Evolutionary conservation across 2,113 vertebrate species (phyloP), one percentile per base, ranked within the genome.

Genomic region (Pelecanoides urinatrix): DNA sequence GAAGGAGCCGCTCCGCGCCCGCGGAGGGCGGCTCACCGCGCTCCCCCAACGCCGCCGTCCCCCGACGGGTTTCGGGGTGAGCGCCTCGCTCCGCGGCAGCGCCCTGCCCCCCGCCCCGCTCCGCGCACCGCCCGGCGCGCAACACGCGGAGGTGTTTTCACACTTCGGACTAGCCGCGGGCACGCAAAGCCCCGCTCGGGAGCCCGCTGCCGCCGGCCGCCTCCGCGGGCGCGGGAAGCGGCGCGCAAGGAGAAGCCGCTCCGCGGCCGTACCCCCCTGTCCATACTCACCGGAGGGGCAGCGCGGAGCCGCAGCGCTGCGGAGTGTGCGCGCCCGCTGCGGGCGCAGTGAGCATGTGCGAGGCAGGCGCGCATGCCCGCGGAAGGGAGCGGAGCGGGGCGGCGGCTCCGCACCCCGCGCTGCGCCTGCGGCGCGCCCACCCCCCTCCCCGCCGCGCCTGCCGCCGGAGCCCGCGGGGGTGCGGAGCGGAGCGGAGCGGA

Each of bases 271-370:
- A 3, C 3, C 26, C 63, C 52, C 22, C n/a, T 4, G 23, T 14
- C 96, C 96, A 40, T 94, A 97, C 98, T 97, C 94, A 67, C 95
- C 94, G 70, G 34, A 45, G 56, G 68, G 26, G 74, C 85, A 87
- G 72, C 92, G 62, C 91, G 58, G 68, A 49, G 52, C 30, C n/a
- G 68, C 82, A 83, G 74, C 82, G 67, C 85, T 71, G 82, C 86
- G 81, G 66, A 62, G 65, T 65, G 91, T 72, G 91, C 94, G 94
- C 94, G 71, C 94, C 93, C 82, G 92, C 84, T 40, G 86, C 71
- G 68, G 65, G 59, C 92, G 86, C 86, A 94, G 83, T 92, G 95
- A 96, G 95, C 92, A 90, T 96, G 95, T 95, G 95, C 94, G 74
- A 71, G 50, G 40, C 56, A 9, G 40, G 40, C 40, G 40, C 40